Conservation (phyloP, 2,888 invertebrate genomes). For the Drosophila silvestris region DNA sequence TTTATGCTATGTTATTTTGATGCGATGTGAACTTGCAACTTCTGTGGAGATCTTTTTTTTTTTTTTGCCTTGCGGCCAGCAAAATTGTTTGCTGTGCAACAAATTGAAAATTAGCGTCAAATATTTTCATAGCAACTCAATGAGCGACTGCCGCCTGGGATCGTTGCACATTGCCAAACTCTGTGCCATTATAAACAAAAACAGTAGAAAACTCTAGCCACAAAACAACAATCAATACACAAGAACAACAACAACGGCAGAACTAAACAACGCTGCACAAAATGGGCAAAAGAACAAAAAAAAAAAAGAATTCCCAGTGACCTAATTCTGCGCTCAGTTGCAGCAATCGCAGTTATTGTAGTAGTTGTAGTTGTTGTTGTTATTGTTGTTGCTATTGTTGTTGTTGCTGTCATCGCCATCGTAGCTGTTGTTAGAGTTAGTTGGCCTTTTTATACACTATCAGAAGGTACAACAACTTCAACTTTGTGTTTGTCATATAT, state of each 20-base stretch:
- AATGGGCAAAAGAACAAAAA: slow-evolving; percentile 56
- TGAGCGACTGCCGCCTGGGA: slow-evolving; percentile 25
- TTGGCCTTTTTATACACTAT: slow-evolving; percentile 66
- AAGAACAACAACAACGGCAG: slow-evolving; percentile 26
- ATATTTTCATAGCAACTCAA: slow-evolving; percentile 65
- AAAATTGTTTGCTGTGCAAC: slow-evolving; percentile 56
- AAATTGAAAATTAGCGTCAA: slow-evolving; percentile 74
- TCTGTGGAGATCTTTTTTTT: slow-evolving; percentile 8
- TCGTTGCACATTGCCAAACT: slow-evolving; percentile 45
- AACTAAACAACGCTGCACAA: slow-evolving; percentile 64
- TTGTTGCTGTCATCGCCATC: slow-evolving; percentile 56
- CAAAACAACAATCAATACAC: slow-evolving; percentile 58
- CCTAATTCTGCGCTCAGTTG: slow-evolving; percentile 70
- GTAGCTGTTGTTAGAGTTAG: slow-evolving; percentile 71
- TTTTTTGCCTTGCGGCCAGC: slow-evolving; percentile 35
- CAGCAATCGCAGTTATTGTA: slow-evolving; percentile 63
- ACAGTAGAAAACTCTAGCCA: slow-evolving; percentile 70
- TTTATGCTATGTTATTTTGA: slow-evolving; percentile 36
- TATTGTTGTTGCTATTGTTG: slow-evolving; percentile 32
- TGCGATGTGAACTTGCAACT: slow-evolving; percentile 56
- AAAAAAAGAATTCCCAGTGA: slow-evolving; percentile 76
- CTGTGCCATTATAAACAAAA: slow-evolving; percentile 39
- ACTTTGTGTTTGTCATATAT: background rate
- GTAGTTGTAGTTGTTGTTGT: slow-evolving; percentile 27
- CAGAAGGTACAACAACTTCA: background rate